Base-by-base conservation (phyloP, 53 echinoderm and acorn worm genomes). In the Holothuria leucospilota region DNA sequence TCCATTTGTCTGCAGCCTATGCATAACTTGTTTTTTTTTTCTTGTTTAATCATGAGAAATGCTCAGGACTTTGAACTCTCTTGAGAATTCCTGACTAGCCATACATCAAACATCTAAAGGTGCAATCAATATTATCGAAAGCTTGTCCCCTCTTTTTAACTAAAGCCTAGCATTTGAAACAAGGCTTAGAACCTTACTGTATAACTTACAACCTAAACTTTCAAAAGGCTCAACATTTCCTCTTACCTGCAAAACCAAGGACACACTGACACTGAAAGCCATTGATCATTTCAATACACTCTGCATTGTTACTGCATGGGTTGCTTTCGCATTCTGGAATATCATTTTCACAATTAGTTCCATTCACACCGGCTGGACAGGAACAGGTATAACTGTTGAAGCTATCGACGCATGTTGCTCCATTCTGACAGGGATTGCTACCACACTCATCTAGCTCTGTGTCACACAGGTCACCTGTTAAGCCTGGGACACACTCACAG, bases 241-340 rank as follows among this genome's bases (percentile, higher is more conserved):
- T 56, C 80, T 59, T 72, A 92, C 92, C 92, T 89, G 81, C 63
- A 86, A 52, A 92, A 20, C 92, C 92, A 71, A 73, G 80, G 23
- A 72, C 56, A 82, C 92, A 92, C 39, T 51, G 39, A 79, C 92
- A 92, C 20, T 41, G 79, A 30, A 89, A 92, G 13, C 89, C 53
- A 71, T 89, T 92, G 34, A 89, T 62, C 62, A n/a, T 9, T 24
- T 92, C 92, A 29, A 84, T 38, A 67, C 92, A 92, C 8, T 84
- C 80, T n/a, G 75, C 92, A 14, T 79, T 85, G 63, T 92, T 92
- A 30, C 63, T 84, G 60, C 92, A 92, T 2, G 92, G 92, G 23
- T 88, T 51, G 59, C 88, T 89, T 6, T 30, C 66, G 59, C 92
- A 92, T 41, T 92, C 92, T 27, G 71, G 69, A 56, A 92, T 73